phyloP scores from a whole-genome alignment of 2,113 vertebrate genomes.

The Deroptyus accipitrinus region DNA sequence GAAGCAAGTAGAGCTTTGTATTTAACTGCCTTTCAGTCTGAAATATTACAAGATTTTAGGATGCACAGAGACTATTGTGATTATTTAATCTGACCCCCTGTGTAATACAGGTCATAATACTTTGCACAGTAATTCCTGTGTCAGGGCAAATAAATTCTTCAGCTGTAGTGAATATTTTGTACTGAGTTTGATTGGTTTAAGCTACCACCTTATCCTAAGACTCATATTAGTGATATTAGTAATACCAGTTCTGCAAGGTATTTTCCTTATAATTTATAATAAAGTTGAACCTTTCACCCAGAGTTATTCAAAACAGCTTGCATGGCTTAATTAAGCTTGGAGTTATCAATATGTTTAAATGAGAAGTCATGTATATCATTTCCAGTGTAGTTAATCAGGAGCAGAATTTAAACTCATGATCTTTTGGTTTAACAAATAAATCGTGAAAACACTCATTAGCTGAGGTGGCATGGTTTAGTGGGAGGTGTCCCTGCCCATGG shows the following conservation, averaged over 20 bases:
- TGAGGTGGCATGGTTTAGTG: not conserved
- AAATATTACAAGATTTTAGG: constrained; percentile 55
- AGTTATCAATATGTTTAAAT: constrained; percentile 14
- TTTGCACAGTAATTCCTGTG: constrained; percentile 44
- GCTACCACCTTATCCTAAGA: not conserved
- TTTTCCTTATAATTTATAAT: constrained; percentile 5
- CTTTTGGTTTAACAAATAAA: constrained; percentile 36
- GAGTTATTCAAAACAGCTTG: not conserved
- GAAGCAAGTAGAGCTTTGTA: constrained; percentile 23
- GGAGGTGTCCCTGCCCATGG: too few species aligned
- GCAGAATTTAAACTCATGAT: constrained; percentile 8
- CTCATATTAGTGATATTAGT: not conserved
- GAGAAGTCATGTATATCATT: not conserved
- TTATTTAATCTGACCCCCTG: constrained; percentile 14
- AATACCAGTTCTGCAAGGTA: not conserved
- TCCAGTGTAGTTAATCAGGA: not conserved
- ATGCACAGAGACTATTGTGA: not conserved
- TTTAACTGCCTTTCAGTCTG: constrained; percentile 48
- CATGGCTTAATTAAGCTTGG: constrained; percentile 24
- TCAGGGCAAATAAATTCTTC: constrained; percentile 1
- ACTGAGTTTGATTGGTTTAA: not conserved
- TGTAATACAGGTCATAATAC: not conserved
- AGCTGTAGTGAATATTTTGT: not conserved
- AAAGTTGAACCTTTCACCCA: not conserved
- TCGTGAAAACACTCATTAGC: constrained; percentile 23